Base-by-base conservation (phyloP, 2,113 vertebrate genomes). In the Ailuropoda melanoleuca region DNA sequence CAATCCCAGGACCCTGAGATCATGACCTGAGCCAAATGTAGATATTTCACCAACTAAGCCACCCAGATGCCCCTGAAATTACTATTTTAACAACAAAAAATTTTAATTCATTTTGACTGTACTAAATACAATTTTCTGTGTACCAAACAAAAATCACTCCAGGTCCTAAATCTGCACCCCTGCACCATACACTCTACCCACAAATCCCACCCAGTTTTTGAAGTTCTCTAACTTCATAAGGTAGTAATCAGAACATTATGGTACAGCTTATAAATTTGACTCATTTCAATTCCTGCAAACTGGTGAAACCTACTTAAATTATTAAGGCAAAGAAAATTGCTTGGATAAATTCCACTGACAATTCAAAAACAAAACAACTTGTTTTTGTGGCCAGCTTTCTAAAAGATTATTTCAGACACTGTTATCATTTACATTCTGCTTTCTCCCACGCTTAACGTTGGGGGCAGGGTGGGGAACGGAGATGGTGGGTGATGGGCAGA, bases 151-250 rank as follows among this genome's bases (percentile, higher is more conserved):
- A 81, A 88, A 86, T 84, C 48, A 86, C 13, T 74, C 48, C 24
- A 68, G 23, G 8, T 48, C 31, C 24, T 29, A 93, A 68, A 64
- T 75, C 31, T 26, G 26, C 4, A 85, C 6, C 18, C 17, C 55
- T 58, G 39, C 1, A 87, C 29, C 4, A n/a, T 34, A 83, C 2
- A 46, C 15, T 50, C 21, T 89, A 15, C 29, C 17, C 26, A 91
- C n/a, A 48, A 78, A 50, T 74, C 81, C 74, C 46, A 53, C 3
- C 5, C 48, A 29, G 31, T 50, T 58, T 75, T 72, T 50, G 4
- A 34, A 60, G n/a, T 60, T 83, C 58, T 88, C 85, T 85, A 60
- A 60, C 81, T 78, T 95, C 60, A 88, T 58, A 89, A 82, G 87
- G 90, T 17, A 95, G 23, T 29, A 64, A 85, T 64, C 56, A 78